phyloP scores from a whole-genome alignment of 2,797 vertebrate species.

The Melanotaenia parkinsoni region DNA sequence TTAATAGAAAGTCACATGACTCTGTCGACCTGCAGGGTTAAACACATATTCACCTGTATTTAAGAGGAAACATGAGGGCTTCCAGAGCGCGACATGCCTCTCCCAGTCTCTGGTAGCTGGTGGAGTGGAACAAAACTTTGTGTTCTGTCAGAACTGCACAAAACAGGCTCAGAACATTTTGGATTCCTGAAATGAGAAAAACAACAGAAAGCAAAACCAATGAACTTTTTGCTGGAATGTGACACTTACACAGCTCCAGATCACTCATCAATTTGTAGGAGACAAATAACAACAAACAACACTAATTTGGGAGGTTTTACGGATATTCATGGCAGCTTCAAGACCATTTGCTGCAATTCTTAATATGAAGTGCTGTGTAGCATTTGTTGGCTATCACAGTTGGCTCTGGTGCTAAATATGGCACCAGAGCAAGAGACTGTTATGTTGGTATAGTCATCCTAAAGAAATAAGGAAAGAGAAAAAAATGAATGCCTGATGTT shows the following conservation, averaged over 20 bases:
- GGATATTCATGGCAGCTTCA: conserved; percentile 13
- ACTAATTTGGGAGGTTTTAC: conserved; percentile 13
- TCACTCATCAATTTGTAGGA: conserved; percentile 50
- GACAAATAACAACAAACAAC: conserved; percentile 33
- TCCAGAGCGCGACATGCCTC: conserved; percentile 95
- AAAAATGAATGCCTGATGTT: background rate
- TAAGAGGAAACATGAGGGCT: conserved; percentile 97
- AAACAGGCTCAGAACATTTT: conserved; percentile 95
- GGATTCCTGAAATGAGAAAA: conserved; percentile 88
- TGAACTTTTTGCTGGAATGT: conserved; percentile 48
- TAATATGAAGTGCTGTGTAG: conserved; percentile 13
- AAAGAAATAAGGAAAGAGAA: background rate
- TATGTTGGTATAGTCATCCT: background rate
- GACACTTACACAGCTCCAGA: conserved; percentile 48
- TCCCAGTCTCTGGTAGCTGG: conserved; percentile 96
- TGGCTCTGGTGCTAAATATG: background rate
- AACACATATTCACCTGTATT: conserved; percentile 89
- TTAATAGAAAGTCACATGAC: conserved; percentile 40
- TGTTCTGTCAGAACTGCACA: conserved; percentile 98
- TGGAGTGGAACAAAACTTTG: conserved; percentile 97
- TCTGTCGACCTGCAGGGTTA: background rate
- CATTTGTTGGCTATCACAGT: background rate
- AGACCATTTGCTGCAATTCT: conserved; percentile 12
- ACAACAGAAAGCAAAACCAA: conserved; percentile 46
- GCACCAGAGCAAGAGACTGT: background rate